Base-by-base conservation (phyloP, 2,113 vertebrate genomes). In the Galeopterus variegatus region DNA sequence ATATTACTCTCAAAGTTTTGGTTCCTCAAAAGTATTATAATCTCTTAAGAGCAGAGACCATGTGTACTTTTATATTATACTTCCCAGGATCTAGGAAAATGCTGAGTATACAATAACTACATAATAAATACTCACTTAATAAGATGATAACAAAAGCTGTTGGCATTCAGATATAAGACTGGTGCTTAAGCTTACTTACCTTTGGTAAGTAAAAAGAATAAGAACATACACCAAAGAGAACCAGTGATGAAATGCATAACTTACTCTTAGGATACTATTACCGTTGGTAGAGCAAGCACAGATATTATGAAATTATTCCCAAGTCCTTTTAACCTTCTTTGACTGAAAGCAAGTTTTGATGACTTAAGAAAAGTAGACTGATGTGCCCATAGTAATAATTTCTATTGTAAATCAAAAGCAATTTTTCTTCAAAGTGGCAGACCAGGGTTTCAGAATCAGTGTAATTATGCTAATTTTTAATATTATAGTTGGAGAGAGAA, bases 351-450 rank as follows among this genome's bases (percentile, higher is more conserved):
- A 88, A 70, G 33, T 79, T 36, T 90, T 90, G 64, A 33, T 94
- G 75, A 83, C 31, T 81, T 90, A 94, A 73, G 45, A 62, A 75
- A 45, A 36, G 19, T 64, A 75, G 3, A 84, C 8, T 62, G 17
- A 73, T 81, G 80, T 73, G 52, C 82, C 48, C 28, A 69, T 13
- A 90, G 60, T 75, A 84, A 36, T 52, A 83, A 88, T 64, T 83
- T 72, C 62, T 54, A 77, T 0, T 77, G 9, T 36, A 94, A 86
- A 84, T 81, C 31, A 56, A 80, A 45, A 67, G 45, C 48, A 93
- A 15, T 72, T 97, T 95, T 64, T 88, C 96, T 95, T 69, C 19
- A 88, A 12, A 23, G 5, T 88, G 77, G 48, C 12, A 84, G 48
- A 81, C 6, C 81, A 77, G 62, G 92, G 73, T 33, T 67, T 23